A percentile compares a stretch with the other conserved stretches of the same genome.
Conservation (phyloP, 2,797 vertebrate genomes). For the Scarus forsteni region DNA sequence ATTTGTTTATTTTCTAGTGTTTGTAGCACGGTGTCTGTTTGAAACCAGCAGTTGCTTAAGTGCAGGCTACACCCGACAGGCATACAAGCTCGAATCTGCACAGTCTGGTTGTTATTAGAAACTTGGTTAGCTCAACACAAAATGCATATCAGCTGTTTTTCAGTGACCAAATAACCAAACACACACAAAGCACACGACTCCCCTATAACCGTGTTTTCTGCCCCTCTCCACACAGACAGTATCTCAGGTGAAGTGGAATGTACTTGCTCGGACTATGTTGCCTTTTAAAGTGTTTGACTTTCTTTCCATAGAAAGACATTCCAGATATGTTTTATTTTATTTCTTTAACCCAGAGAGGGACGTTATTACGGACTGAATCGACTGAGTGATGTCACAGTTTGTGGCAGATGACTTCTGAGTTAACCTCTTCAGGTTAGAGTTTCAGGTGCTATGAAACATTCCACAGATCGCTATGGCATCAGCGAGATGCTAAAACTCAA, state of each 20-base stretch:
- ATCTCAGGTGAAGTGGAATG: conserved; percentile 97
- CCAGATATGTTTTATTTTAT: conserved; percentile 71
- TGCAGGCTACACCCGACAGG: conserved; percentile 26
- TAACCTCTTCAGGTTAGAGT: conserved; percentile 52
- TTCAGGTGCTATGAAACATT: conserved; percentile 75
- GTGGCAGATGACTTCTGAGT: conserved; percentile 33
- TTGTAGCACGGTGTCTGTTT: conserved; percentile 38
- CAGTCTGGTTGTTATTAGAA: conserved; percentile 78
- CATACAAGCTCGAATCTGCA: conserved; percentile 8
- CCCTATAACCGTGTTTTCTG: conserved; percentile 85
- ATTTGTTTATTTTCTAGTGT: conserved; percentile 42
- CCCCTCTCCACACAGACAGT: conserved; percentile 78
- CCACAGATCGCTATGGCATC: conserved; percentile 58
- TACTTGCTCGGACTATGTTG: conserved; percentile 88
- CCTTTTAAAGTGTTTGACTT: conserved; percentile 85
- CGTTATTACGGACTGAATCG: conserved; percentile 59
- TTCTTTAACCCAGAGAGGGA: conserved; percentile 70
- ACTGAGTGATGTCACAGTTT: conserved; percentile 25
- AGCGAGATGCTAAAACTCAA: conserved; percentile 27
- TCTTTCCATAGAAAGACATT: conserved; percentile 82
- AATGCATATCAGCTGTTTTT: conserved; percentile 61
- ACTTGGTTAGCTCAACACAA: conserved; percentile 69
- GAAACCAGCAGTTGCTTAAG: conserved; percentile 45
- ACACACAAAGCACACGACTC: conserved; percentile 84
- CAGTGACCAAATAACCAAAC: conserved; percentile 79